Percentiles rank a stretch among this genome's conserved stretches.
These are phyloP conservation scores for Tetrao urogallus DNA, from an alignment of 2,113 vertebrate species.

Conservation along the genomic window DNA sequence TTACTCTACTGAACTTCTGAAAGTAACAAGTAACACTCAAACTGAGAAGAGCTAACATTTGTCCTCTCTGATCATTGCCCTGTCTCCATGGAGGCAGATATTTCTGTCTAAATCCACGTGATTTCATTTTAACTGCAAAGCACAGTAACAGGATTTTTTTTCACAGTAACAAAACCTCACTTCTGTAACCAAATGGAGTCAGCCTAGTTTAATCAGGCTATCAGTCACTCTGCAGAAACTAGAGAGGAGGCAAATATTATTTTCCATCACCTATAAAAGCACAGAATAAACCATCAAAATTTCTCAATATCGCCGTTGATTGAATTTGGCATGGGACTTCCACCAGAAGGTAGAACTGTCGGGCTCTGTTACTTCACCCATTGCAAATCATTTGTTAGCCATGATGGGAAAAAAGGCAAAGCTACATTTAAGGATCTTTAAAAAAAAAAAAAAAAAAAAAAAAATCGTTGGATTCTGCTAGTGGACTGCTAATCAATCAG, in stretches of 20 bases:
- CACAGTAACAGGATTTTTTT: slow-evolving; percentile 67
- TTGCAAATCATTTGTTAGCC: neutral
- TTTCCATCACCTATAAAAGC: slow-evolving; percentile 15
- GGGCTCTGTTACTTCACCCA: neutral
- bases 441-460: slow-evolving; percentile 12
- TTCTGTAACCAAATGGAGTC: slow-evolving; percentile 68
- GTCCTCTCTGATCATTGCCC: slow-evolving; percentile 2
- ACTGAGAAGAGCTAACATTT: slow-evolving; percentile 29
- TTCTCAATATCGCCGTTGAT: neutral
- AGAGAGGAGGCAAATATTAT: slow-evolving; percentile 28
- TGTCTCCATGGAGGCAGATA: slow-evolving; percentile 69
- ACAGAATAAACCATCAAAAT: slow-evolving; percentile 14
- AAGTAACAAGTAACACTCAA: neutral
- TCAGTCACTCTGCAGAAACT: slow-evolving; percentile 64
- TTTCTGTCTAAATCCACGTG: slow-evolving; percentile 57
- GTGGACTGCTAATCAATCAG: neutral
- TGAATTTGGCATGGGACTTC: slow-evolving; percentile 40
- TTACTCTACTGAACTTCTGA: neutral
- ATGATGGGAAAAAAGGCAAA: neutral
- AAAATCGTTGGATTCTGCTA: neutral
- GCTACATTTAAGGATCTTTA: neutral
- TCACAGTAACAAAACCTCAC: slow-evolving; percentile 63
- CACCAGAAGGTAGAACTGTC: slow-evolving; percentile 26
- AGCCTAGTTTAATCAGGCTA: slow-evolving; percentile 65
- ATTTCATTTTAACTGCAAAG: slow-evolving; percentile 38